phyloP scores from a whole-genome alignment of 2,113 vertebrate genomes.

The Tragelaphus buxtoni region DNA sequence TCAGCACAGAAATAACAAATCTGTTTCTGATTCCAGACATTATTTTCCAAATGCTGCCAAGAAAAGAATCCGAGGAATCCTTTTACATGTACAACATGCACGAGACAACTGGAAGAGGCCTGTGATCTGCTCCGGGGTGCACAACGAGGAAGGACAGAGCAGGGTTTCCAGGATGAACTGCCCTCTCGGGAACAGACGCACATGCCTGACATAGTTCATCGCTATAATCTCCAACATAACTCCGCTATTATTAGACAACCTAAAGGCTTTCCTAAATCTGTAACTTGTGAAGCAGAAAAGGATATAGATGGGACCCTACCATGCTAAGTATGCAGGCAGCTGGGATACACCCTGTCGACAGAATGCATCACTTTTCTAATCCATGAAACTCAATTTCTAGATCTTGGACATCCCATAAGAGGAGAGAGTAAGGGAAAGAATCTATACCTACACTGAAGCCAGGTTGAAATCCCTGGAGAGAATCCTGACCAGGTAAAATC shows the following conservation, averaged over 20 bases:
- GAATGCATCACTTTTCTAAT: neutral
- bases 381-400: conserved; percentile 21
- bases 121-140: conserved; percentile 52
- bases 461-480: neutral
- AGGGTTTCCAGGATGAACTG: conserved; percentile 63
- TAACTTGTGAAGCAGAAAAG: conserved; percentile 73
- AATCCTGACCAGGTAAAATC: neutral
- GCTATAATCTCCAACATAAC: conserved; percentile 73
- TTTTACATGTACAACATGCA: conserved; percentile 70
- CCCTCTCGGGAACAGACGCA: conserved; percentile 70
- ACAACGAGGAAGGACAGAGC: neutral
- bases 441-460: neutral
- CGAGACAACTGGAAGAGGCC: conserved; percentile 81
- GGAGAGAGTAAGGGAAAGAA: neutral
- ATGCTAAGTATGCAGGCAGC: conserved; percentile 33
- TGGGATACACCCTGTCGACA: conserved; percentile 48
- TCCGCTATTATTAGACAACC: conserved; percentile 81
- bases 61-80: conserved; percentile 85
- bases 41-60: conserved; percentile 76
- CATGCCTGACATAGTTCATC: conserved; percentile 79
- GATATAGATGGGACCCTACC: conserved; percentile 8
- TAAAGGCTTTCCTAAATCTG: conserved; percentile 76
- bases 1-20: conserved; percentile 77
- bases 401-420: neutral
- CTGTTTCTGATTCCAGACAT: conserved; percentile 83